Percentiles rank a stretch among this genome's conserved stretches.
These are phyloP conservation scores for Enoplosus armatus DNA, from an alignment of 2,797 vertebrate genomes.

Conservation along the genomic window DNA sequence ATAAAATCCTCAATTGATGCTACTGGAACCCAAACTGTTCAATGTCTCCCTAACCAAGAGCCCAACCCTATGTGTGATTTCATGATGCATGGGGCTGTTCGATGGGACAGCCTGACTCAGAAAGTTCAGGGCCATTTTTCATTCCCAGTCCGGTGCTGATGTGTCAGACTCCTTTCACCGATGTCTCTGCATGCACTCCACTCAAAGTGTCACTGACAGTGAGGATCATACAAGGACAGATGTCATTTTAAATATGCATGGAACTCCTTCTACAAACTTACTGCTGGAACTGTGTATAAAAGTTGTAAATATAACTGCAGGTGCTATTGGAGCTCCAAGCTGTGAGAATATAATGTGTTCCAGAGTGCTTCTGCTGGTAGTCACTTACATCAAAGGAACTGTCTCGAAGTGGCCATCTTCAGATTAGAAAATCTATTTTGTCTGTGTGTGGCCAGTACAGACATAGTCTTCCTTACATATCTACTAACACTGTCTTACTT, in stretches of 20 bases:
- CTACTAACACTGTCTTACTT: no score
- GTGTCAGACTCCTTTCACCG: constrained; percentile 15
- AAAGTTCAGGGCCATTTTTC: no score
- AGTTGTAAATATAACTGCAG: neutral
- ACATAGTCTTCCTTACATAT: no score
- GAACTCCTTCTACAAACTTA: neutral
- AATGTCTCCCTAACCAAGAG: no score
- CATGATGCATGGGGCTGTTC: no score
- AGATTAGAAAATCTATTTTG: neutral
- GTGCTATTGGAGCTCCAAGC: neutral
- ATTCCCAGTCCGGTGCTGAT: no score
- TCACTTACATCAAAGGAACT: no score
- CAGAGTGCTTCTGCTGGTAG: neutral
- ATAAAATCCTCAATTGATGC: no score
- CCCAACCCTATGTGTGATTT: no score
- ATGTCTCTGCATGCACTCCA: constrained; percentile 5
- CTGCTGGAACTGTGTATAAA: neutral
- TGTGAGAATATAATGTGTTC: neutral
- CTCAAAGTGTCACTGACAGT: constrained; percentile 26
- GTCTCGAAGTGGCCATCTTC: no score
- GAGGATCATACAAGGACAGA: constrained; percentile 17
- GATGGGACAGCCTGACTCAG: no score
- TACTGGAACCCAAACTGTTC: no score
- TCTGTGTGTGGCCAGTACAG: neutral
- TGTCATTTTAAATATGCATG: neutral